These are phyloP conservation scores for Xestia rhomboidea DNA, from an alignment of 2,888 invertebrate genomes.

Conservation along the genomic window DNA sequence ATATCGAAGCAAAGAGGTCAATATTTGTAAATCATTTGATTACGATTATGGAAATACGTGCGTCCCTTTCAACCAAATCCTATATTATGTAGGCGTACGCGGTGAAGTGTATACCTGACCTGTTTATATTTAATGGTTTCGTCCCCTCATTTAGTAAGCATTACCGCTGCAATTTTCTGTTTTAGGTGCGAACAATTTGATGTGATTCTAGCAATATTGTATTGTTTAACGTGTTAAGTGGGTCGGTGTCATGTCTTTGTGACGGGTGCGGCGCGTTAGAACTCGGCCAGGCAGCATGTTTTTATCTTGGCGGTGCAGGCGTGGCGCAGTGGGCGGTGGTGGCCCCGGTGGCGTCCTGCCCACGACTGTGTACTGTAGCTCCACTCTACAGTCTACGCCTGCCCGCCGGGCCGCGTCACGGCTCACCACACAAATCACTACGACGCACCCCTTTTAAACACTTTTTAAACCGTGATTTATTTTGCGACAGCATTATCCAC, in stretches of 20 bases:
- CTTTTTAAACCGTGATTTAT: constrained; percentile 85
- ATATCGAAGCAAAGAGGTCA: constrained; percentile 36
- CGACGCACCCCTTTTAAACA: constrained; percentile 81
- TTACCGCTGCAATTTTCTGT: constrained; percentile 59
- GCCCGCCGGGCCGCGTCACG: constrained; percentile 65
- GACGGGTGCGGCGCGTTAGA: constrained; percentile 52
- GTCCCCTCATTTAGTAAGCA: constrained; percentile 62
- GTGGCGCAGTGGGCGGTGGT: constrained; percentile 47
- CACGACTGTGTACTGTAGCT: constrained; percentile 54
- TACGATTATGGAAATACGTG: constrained; percentile 57
- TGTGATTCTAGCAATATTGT: constrained; percentile 56
- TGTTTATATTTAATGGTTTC: constrained; percentile 65
- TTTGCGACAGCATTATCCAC: constrained; percentile 83
- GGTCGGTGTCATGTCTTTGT: constrained; percentile 59
- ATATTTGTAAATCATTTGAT: constrained; percentile 61
- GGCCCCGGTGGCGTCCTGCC: constrained; percentile 17
- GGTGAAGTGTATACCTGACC: constrained; percentile 60
- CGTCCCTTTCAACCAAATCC: constrained; percentile 59
- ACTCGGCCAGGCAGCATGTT: constrained; percentile 62
- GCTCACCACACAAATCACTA: constrained; percentile 81
- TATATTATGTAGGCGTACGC: constrained; percentile 51
- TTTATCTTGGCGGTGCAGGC: constrained; percentile 79
- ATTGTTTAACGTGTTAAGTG: constrained; percentile 48
- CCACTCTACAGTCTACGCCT: constrained; percentile 33
- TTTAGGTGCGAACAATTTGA: constrained; percentile 58